phyloP scores from a whole-genome alignment of 2,888 invertebrate genomes.

The Lasioglossum lativentre region DNA sequence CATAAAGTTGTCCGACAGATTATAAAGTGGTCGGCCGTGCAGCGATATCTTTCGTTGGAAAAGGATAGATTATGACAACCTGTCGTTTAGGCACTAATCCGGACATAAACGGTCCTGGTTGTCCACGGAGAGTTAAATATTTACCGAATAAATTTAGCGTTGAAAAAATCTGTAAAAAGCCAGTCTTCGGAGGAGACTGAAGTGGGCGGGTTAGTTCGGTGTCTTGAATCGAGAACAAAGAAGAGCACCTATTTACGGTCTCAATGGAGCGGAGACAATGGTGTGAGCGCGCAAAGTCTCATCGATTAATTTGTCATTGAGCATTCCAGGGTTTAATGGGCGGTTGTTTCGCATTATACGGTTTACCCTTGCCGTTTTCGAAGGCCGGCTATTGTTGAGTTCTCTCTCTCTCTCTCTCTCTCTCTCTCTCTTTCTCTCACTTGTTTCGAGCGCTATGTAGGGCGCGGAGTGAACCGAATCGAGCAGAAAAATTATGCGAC shows the following conservation, averaged over 20 bases:
- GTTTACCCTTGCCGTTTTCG: constrained; percentile 31
- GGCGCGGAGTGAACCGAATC: constrained; percentile 32
- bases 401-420: neutral
- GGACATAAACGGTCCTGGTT: too few species aligned
- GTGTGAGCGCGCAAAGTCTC: neutral
- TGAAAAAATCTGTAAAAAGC: neutral
- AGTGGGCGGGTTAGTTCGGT: neutral
- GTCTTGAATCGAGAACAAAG: neutral
- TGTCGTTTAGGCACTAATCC: too few species aligned
- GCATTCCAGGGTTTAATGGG: neutral
- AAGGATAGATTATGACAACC: too few species aligned
- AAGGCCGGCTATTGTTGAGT: constrained; percentile 41
- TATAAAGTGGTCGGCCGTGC: too few species aligned
- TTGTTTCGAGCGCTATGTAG: constrained; percentile 28
- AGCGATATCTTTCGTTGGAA: too few species aligned
- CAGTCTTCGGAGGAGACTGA: neutral
- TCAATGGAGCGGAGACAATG: neutral
- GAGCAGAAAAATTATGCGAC: constrained; percentile 37
- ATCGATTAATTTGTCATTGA: constrained; percentile 10
- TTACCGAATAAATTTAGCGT: neutral
- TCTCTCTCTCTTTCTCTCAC: neutral
- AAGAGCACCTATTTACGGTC: neutral
- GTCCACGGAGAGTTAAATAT: too few species aligned
- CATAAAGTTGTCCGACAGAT: too few species aligned
- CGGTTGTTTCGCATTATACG: neutral